These are phyloP conservation scores for Amblyopsis rosae DNA, from an alignment of 2,113 vertebrate species.

Conservation along the genomic window DNA sequence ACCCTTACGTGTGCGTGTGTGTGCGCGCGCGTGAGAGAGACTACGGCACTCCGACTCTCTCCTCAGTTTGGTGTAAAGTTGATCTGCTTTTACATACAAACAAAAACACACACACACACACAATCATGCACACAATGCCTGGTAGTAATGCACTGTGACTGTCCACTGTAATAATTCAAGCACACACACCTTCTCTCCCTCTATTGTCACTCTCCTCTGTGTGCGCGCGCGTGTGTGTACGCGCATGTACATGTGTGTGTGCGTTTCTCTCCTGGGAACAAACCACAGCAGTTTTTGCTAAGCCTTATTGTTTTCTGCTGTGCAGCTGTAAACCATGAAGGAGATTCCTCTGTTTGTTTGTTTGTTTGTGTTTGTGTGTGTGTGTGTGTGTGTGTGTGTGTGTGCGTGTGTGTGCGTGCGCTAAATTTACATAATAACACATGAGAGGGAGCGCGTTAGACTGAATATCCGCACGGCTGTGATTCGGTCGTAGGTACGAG, in stretches of 20 bases:
- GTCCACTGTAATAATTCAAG: background rate
- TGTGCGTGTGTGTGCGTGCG: constrained; percentile 6
- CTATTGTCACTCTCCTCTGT: too few species aligned
- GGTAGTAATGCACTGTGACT: constrained; percentile 11
- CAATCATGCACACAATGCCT: constrained; percentile 7
- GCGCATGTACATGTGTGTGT: constrained; percentile 9
- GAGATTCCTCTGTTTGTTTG: constrained; percentile 31
- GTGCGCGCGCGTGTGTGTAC: constrained; percentile 19
- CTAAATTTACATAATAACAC: background rate
- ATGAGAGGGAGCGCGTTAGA: too few species aligned
- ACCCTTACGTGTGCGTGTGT: constrained; percentile 28
- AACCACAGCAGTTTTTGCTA: constrained; percentile 51
- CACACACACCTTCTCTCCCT: background rate
- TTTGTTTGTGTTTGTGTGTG: background rate
- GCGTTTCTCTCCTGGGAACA: constrained; percentile 50
- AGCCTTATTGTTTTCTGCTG: constrained; percentile 70
- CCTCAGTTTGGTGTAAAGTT: background rate
- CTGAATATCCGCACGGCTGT: too few species aligned
- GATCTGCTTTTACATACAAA: background rate
- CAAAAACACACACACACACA: constrained; percentile 8
- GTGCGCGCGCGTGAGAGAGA: constrained; percentile 14
- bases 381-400: background rate
- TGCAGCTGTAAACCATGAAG: constrained; percentile 69
- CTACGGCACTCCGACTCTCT: background rate
- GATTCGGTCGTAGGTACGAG: too few species aligned